Evolutionary conservation across 2,888 invertebrate species (phyloP).

Genomic region (Melanargia galathea): DNA sequence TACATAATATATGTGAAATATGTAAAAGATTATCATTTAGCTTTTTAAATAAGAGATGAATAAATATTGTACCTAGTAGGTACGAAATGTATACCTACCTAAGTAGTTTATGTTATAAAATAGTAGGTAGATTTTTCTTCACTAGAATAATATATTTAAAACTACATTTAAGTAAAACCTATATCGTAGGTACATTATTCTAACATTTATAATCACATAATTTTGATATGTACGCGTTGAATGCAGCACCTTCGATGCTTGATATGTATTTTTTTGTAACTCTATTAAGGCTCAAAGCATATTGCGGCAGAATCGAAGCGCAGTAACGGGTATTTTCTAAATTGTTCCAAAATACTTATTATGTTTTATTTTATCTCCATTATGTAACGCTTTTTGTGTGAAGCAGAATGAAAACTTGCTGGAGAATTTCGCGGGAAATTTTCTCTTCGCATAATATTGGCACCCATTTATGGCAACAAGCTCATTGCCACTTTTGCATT

Average conservation of each 20-base stretch:
- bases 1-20: too few relatives aligned
- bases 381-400: too few relatives aligned
- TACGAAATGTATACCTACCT: not conserved
- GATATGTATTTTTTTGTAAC: constrained; percentile 46
- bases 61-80: not conserved
- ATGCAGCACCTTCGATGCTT: constrained; percentile 69
- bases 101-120: not conserved
- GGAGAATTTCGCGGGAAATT: too few relatives aligned
- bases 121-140: not conserved
- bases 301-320: not conserved
- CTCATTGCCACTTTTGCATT: too few relatives aligned
- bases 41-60: too few relatives aligned
- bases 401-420: too few relatives aligned
- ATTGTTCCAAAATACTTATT: not conserved
- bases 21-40: too few relatives aligned
- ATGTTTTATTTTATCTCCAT: not conserved
- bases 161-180: not conserved
- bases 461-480: too few relatives aligned
- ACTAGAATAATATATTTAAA: constrained; percentile 12
- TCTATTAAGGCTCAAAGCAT: constrained; percentile 28
- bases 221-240: constrained; percentile 74
- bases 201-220: constrained; percentile 72
- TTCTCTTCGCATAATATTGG: too few relatives aligned
- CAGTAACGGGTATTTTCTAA: not conserved
- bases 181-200: constrained; percentile 36